Conservation (phyloP, 1,140 invertebrate species). For the Cecropterus lyciades region DNA sequence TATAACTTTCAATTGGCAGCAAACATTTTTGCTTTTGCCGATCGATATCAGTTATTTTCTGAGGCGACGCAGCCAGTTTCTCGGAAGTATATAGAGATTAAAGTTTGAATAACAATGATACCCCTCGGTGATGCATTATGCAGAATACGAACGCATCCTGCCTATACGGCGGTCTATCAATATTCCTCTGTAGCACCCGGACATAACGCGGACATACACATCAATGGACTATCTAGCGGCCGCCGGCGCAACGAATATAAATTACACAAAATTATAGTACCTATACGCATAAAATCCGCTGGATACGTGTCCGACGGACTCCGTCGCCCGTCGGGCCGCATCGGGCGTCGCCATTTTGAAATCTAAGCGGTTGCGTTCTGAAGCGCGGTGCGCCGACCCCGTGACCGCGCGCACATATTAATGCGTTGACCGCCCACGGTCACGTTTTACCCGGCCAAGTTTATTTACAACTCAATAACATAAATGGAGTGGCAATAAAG, state of each 20-base stretch:
- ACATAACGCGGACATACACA: slow-evolving; percentile 60
- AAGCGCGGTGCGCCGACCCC: slow-evolving; percentile 67
- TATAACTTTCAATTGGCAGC: too few species aligned
- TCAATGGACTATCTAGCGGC: slow-evolving; percentile 70
- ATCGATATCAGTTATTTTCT: neutral
- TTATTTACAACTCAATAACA: slow-evolving; percentile 54
- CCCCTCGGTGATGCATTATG: slow-evolving; percentile 56
- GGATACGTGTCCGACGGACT: slow-evolving; percentile 26
- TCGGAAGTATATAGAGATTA: slow-evolving; percentile 44
- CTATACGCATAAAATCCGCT: slow-evolving; percentile 71
- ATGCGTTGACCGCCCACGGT: slow-evolving; percentile 76
- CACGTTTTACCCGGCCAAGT: slow-evolving; percentile 58
- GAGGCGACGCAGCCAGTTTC: slow-evolving; percentile 4
- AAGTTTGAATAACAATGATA: slow-evolving; percentile 52
- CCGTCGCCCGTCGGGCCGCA: slow-evolving; percentile 43
- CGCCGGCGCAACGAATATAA: slow-evolving; percentile 75
- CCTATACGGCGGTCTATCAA: slow-evolving; percentile 46
- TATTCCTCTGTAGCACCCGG: slow-evolving; percentile 65
- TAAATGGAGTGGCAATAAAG: slow-evolving; percentile 42
- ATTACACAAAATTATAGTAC: slow-evolving; percentile 78
- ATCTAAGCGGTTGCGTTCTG: slow-evolving; percentile 51
- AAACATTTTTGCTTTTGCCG: too few species aligned
- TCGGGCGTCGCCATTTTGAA: slow-evolving; percentile 53
- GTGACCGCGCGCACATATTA: slow-evolving; percentile 75
- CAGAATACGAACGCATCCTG: slow-evolving; percentile 58